Conservation (phyloP, 1,140 invertebrate species). For the Gonatopus flavifemur region DNA sequence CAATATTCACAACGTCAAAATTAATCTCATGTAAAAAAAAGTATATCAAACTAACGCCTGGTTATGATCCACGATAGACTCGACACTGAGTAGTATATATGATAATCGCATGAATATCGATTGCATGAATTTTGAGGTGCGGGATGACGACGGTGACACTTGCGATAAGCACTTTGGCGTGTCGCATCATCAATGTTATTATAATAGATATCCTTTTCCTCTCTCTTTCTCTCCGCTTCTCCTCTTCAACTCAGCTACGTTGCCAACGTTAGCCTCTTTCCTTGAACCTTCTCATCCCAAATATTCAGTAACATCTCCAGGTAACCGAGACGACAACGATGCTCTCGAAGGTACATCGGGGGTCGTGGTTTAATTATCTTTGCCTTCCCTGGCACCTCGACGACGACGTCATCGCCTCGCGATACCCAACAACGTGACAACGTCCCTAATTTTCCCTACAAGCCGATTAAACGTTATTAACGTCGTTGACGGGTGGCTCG, state of each 20-base stretch:
- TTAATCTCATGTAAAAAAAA: too few species aligned
- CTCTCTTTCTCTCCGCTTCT: too few species aligned
- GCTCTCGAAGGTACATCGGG: slow-evolving; percentile 12
- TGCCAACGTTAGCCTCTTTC: too few species aligned
- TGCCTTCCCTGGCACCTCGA: slow-evolving; percentile 17
- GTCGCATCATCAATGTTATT: background rate
- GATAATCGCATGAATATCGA: too few species aligned
- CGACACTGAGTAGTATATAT: too few species aligned
- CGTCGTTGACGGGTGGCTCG: background rate
- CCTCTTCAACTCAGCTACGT: too few species aligned
- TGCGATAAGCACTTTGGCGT: background rate
- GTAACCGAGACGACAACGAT: slow-evolving; percentile 30
- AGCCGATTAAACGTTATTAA: slow-evolving; percentile 40
- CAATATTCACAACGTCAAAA: too few species aligned
- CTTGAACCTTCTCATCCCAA: slow-evolving; percentile 33
- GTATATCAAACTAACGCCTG: too few species aligned
- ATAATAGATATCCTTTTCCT: too few species aligned
- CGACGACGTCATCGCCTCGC: slow-evolving; percentile 17
- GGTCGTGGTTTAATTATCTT: slow-evolving; percentile 39
- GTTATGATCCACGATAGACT: too few species aligned
- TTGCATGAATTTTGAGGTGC: too few species aligned
- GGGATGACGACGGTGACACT: background rate
- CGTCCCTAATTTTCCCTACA: slow-evolving; percentile 28
- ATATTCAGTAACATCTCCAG: slow-evolving; percentile 33
- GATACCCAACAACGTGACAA: slow-evolving; percentile 33